Conservation (phyloP, 2,113 vertebrate genomes). For the Notothenia rossii region DNA sequence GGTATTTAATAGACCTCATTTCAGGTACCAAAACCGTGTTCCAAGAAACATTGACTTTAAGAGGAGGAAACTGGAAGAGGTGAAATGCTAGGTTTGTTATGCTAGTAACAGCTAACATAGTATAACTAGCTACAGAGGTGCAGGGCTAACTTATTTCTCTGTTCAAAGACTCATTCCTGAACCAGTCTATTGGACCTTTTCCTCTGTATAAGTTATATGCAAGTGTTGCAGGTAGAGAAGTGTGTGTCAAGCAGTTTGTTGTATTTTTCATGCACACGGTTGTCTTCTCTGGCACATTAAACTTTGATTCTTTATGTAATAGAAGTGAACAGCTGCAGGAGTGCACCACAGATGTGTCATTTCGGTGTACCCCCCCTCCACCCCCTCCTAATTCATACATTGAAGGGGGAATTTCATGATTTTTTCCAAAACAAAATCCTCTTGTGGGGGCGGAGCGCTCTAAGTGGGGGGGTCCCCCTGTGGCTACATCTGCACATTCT, state of each 20-base stretch:
- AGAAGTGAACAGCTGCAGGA: constrained; percentile 42
- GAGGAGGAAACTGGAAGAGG: too few relatives aligned
- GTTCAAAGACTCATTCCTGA: too few relatives aligned
- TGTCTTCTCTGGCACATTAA: constrained; percentile 21
- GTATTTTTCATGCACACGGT: not conserved
- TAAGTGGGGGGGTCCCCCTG: constrained; percentile 63
- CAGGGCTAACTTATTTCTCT: not conserved
- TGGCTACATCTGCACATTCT: constrained; percentile 73
- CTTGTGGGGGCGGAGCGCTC: constrained; percentile 24
- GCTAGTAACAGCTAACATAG: too few relatives aligned
- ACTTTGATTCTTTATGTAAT: constrained; percentile 38
- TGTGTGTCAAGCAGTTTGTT: constrained; percentile 3
- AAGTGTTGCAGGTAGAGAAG: constrained; percentile 6
- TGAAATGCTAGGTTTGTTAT: too few relatives aligned
- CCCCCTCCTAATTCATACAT: constrained; percentile 28
- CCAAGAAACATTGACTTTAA: too few relatives aligned
- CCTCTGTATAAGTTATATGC: not conserved
- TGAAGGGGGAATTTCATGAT: constrained; percentile 46
- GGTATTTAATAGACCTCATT: too few relatives aligned
- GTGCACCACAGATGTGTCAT: constrained; percentile 44
- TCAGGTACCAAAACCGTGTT: too few relatives aligned
- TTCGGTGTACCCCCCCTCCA: not conserved
- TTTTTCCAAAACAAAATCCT: constrained; percentile 63
- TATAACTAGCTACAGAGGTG: too few relatives aligned
- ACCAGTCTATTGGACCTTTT: not conserved